Evolutionary conservation across 2,113 vertebrate genomes (phyloP).

Genomic region (Ondatra zibethicus): DNA sequence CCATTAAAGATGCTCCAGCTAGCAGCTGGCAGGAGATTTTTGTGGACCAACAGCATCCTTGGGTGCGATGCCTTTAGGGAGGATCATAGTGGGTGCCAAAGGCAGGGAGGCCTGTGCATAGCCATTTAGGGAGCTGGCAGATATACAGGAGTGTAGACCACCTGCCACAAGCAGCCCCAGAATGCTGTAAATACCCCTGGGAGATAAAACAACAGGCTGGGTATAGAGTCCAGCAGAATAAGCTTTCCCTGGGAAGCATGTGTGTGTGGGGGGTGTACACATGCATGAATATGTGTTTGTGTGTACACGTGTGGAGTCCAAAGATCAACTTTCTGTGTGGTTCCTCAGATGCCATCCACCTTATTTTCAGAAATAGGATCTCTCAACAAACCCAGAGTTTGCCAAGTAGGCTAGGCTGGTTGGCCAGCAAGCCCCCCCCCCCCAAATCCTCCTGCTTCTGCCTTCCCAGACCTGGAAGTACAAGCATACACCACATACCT

Average conservation of each 20-base stretch:
- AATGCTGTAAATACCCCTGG: background rate
- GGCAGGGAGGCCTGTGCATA: background rate
- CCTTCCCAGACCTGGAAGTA: background rate
- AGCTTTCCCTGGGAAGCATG: no score
- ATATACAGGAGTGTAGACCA: background rate
- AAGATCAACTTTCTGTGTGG: background rate
- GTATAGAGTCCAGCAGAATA: no score
- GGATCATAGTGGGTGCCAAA: fast-evolving
- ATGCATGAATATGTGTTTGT: background rate
- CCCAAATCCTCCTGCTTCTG: background rate
- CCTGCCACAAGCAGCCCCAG: fast-evolving
- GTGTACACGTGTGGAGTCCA: no score
- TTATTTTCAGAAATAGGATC: background rate
- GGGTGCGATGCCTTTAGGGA: background rate
- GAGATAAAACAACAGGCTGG: background rate
- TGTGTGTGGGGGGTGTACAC: no score
- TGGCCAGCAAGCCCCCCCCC: background rate
- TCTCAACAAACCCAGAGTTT: background rate
- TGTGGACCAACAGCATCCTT: no score
- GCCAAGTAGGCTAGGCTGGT: background rate
- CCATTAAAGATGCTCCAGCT: fast-evolving
- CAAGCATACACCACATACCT: background rate
- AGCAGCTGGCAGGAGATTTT: background rate
- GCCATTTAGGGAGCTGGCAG: fast-evolving
- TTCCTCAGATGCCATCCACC: background rate